Evolutionary conservation across 1,140 invertebrate species (phyloP), one percentile per base, ranked within the genome.

Genomic region (Ruditapes philippinarum): DNA sequence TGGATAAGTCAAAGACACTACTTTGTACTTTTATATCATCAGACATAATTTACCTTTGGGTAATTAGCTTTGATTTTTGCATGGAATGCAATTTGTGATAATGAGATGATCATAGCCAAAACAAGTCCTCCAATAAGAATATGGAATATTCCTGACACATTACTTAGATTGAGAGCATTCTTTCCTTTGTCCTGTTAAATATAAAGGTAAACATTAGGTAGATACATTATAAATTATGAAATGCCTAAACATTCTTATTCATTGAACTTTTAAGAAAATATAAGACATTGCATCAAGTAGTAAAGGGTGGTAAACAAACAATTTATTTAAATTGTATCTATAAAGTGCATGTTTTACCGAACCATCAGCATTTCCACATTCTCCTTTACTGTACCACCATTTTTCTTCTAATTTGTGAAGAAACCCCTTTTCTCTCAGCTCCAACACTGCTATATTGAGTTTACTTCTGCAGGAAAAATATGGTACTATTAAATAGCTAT

Each of bases 91-190:
- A 88, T 81, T 14, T 81, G 76, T 0, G 78, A 70, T 28, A 88
- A 33, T 25, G 98, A 98, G 19, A 99, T 98, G 0, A 97, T 96
- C 94, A 99, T 97, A 3, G 99, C 98, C 19, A 99, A 95, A 0
- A 98, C 97, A 45, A 99, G 97, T 70, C 97, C 99, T 42, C 98
- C 98, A 93, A 99, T 98, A 33, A 99, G 96, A 94, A 99, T 99
- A 96, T 99, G 99, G 96, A 99, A 99, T 95, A 99, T 98, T 31
- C 99, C 99, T 28, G 99, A 98, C 3, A 99, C 98, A 96, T 99
- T 99, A 94, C 98, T 99, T 54, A 99, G 96, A 57, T 98, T 93
- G 12, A 95, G 80, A 1, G 93, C 91, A 80, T 90, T 92, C 36
- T 91, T 94, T 49, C 91, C 90, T 17, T 90, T 90, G 19, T 92